Evolutionary conservation across 2,113 vertebrate genomes (phyloP).

Genomic region (Chaetura pelagica): DNA sequence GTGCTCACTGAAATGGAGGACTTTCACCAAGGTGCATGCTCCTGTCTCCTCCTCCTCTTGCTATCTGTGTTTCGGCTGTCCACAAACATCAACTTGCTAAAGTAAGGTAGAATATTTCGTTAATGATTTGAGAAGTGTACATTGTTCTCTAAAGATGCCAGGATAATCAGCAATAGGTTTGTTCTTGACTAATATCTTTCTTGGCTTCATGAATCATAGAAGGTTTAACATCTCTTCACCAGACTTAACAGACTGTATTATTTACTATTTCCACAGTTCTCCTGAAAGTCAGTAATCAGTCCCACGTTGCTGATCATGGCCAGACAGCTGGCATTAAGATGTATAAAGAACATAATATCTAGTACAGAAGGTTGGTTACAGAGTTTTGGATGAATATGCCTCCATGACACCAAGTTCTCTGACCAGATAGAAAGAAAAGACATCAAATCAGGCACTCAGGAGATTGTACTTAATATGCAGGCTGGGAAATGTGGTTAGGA

Average conservation of each 20-base stretch:
- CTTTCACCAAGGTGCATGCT: neutral
- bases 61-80: neutral
- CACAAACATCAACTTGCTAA: neutral
- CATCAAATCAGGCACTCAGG: neutral
- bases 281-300: neutral
- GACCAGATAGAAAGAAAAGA: neutral
- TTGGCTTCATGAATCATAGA: neutral
- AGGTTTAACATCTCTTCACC: neutral
- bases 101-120: neutral
- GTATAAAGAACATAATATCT: neutral
- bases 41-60: neutral
- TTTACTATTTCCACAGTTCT: neutral
- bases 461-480: neutral
- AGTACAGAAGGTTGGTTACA: neutral
- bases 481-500: neutral
- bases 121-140: neutral
- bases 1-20: neutral
- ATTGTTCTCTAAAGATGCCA: neutral
- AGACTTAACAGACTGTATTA: neutral
- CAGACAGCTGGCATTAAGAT: neutral
- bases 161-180: neutral
- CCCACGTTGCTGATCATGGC: neutral
- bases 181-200: neutral
- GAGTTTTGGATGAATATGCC: neutral
- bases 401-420: neutral